Base-by-base conservation (phyloP, 64 coral and sea anemone genomes). In the Dendrophyllia cribrosa region DNA sequence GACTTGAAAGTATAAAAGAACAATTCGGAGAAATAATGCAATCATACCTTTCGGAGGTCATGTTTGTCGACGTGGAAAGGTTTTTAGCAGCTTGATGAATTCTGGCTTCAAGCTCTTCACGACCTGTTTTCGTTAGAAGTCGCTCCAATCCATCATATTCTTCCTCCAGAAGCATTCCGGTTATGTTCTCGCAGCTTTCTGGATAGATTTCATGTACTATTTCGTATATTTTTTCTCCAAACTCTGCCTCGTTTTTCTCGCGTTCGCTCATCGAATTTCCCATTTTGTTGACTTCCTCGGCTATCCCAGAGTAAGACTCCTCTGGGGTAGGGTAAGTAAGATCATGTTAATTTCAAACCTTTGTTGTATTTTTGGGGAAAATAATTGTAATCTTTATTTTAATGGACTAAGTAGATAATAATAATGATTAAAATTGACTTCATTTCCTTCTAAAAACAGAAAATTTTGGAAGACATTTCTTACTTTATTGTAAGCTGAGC, bases 141-240 rank as follows among this genome's bases (percentile, higher is more conserved):
- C 59, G 60, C 26, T 66, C 44, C 4, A 92, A n/a, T 58, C 86
- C 90, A 51, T 86, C 16, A 9, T 78, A 23, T 6, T 86, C 82
- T 23, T n/a, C 71, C 46, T 92, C 90, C 15, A 92, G 72, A 17
- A 92, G 70, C 90, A 92, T 92, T 53, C 90, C 90, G 4, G 90
- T 92, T 59, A 92, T 86, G 23, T 86, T 86, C 4, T 86, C 82
- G 22, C 70, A 34, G 3, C 25, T 34, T 77, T 92, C 73, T 15
- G 90, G 90, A 72, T 92, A 92, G 9, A 68, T 61, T 66, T 70
- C 45, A 47, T 69, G 7, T 19, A 92, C 90, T 44, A 86, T 59
- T 67, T 92, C 71, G 71, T 86, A 86, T 17, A 92, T 68, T 76
- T 62, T 25, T 17, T 77, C 81, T 66, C 70, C 69, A 76, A 86